Conservation (phyloP, 1,140 invertebrate species). For the Drosophila busckii region DNA sequence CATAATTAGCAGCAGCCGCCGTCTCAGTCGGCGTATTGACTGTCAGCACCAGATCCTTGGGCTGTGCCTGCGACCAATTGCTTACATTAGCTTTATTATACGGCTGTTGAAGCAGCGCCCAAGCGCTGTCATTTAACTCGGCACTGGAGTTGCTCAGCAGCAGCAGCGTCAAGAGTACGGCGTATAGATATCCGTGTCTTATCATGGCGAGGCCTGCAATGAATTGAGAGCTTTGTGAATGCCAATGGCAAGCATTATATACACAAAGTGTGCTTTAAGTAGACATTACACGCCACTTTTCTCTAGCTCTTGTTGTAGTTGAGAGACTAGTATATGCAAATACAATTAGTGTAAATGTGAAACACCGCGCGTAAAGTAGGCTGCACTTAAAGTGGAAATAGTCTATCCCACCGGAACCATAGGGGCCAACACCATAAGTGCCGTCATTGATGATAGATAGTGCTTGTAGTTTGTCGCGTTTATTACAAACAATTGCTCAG, state of each 20-base stretch:
- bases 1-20: neutral
- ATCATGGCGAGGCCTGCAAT: constrained; percentile 20
- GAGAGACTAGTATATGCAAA: constrained; percentile 14
- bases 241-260: neutral
- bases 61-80: constrained; percentile 8
- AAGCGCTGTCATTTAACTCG: constrained; percentile 28
- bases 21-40: neutral
- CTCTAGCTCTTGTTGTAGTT: neutral
- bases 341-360: constrained; percentile 19
- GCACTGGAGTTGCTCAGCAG: neutral
- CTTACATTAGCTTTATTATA: constrained; percentile 31
- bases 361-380: too few relatives aligned
- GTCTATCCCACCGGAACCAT: constrained; percentile 35
- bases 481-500: too few relatives aligned
- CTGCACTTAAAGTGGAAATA: neutral
- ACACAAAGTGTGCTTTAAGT: constrained; percentile 4
- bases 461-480: neutral
- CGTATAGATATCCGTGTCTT: constrained; percentile 6
- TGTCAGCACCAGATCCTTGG: constrained; percentile 1
- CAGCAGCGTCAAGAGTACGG: neutral
- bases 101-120: constrained; percentile 1
- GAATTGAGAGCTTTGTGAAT: constrained; percentile 26
- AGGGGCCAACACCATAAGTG: too few relatives aligned
- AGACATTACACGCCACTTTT: constrained; percentile 18
- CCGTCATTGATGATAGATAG: neutral